Evolutionary conservation across 1,140 invertebrate species (phyloP).

Genomic region (Teleogryllus occipitalis): DNA sequence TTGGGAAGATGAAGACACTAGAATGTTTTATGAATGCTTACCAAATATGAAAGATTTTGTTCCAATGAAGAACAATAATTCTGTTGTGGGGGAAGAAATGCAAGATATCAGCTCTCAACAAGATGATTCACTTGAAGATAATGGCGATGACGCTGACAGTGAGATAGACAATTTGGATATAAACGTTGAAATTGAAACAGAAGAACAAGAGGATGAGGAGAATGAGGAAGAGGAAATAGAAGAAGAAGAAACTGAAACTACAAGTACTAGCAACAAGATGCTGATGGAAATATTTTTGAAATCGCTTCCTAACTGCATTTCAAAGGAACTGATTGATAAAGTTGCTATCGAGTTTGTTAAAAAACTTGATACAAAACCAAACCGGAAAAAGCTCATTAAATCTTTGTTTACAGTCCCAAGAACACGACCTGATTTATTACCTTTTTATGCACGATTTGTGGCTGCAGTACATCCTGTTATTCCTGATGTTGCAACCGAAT

Average conservation of each 20-base stretch:
- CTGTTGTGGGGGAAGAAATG: background rate
- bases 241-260: background rate
- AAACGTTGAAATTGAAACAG: conserved; percentile 37
- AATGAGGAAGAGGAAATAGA: conserved; percentile 54
- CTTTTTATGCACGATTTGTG: conserved; percentile 90
- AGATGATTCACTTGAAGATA: conserved; percentile 67
- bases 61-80: background rate
- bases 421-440: conserved; percentile 84
- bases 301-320: conserved; percentile 87
- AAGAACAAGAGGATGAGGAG: conserved; percentile 46
- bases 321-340: conserved; percentile 93
- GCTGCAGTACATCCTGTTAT: conserved; percentile 87
- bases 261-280: conserved; percentile 45
- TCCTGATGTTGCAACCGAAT: conserved; percentile 66
- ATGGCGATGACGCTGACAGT: conserved; percentile 33
- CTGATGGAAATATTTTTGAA: conserved; percentile 76
- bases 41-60: conserved; percentile 57
- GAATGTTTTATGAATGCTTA: conserved; percentile 86
- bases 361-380: conserved; percentile 89
- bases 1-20: conserved; percentile 94
- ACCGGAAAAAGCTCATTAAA: conserved; percentile 79
- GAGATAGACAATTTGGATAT: background rate
- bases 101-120: conserved; percentile 47
- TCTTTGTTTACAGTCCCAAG: conserved; percentile 72
- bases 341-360: conserved; percentile 91